Evolutionary conservation across 2,797 vertebrate genomes (phyloP), one percentile per base, ranked within the genome.

Genomic region (Sebastolobus altivelis): DNA sequence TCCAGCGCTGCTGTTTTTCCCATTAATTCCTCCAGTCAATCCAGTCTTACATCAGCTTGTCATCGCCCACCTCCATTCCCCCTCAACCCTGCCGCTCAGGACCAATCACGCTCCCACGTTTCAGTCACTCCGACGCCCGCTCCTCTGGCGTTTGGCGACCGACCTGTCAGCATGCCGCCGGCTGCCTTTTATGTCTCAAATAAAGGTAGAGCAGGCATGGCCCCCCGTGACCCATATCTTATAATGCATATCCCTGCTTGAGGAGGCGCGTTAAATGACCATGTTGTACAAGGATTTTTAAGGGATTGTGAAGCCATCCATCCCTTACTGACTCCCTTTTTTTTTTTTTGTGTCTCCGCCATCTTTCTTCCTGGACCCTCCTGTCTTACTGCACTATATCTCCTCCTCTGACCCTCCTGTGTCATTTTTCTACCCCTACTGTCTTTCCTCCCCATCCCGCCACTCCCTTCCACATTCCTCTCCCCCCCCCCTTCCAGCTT

Each of bases 21-120:
- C 92, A 90, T 94, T 92, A 90, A 82, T 85, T 79, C 79, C 79
- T 84, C 9, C 71, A 76, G 83, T 88, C 79, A 77, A 82, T 89
- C 61, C 85, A 74, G 87, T 69, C 79, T 55, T 89, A 85, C 77
- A 87, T 91, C 89, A 91, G 86, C 82, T 83, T 92, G 88, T 93
- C 92, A 90, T 82, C 92, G 6, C 84, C 90, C 71, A 10, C 67
- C 73, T 73, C 40, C 55, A n/a, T 77, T 75, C 79, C 71, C 60
- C 52, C 55, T 77, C 71, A 33, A n/a, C 79, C 74, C 65, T 80
- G 80, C 80, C 82, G 38, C 87, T 86, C 85, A 85, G 82, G 80
- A 79, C 82, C 82, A 77, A 85, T 91, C 89, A 62, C 71, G 14
- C 76, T n/a, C 83, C 87, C 65, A 79, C 59, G 16, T 86, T 85